A percentile compares a stretch with the other conserved stretches of the same genome.
phyloP scores from a whole-genome alignment of 2,113 vertebrate species.

The Melierax canorus region DNA sequence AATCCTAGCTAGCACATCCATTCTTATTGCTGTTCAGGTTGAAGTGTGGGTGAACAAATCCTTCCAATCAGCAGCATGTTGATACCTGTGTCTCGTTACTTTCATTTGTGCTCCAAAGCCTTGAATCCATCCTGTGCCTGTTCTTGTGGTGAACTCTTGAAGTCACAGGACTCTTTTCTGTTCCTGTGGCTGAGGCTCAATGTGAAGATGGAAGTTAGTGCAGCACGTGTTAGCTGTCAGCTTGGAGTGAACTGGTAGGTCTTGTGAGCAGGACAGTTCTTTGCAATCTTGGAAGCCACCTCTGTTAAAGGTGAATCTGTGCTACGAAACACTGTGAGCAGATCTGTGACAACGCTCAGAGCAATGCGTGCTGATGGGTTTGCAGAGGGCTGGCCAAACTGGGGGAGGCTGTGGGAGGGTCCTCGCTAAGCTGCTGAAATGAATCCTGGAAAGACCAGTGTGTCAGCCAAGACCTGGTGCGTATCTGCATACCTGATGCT shows the following conservation, averaged over 20 bases:
- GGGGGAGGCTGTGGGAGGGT: not conserved
- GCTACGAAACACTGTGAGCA: not conserved
- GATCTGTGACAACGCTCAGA: not conserved
- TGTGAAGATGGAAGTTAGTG: not conserved
- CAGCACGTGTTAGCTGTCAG: not conserved
- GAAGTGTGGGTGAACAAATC: not conserved
- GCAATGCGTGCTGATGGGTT: not conserved
- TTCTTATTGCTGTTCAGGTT: not conserved
- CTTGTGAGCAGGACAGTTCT: not conserved
- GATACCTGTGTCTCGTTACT: not conserved
- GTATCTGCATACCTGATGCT: not conserved
- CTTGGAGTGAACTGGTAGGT: not conserved
- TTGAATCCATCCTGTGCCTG: not conserved
- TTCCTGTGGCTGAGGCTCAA: not conserved
- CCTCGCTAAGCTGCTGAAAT: not conserved
- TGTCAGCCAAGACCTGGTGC: not conserved
- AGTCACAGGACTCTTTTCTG: not conserved
- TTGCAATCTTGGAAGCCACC: not conserved
- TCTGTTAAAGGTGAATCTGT: not conserved
- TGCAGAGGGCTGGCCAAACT: not conserved
- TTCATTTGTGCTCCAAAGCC: not conserved
- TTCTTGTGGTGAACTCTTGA: not conserved
- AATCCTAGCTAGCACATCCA: not conserved
- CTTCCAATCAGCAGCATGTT: not conserved
- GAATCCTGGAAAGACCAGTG: not conserved